Evolutionary conservation across 2,113 vertebrate species (phyloP).

Genomic region (Caloenas nicobarica): DNA sequence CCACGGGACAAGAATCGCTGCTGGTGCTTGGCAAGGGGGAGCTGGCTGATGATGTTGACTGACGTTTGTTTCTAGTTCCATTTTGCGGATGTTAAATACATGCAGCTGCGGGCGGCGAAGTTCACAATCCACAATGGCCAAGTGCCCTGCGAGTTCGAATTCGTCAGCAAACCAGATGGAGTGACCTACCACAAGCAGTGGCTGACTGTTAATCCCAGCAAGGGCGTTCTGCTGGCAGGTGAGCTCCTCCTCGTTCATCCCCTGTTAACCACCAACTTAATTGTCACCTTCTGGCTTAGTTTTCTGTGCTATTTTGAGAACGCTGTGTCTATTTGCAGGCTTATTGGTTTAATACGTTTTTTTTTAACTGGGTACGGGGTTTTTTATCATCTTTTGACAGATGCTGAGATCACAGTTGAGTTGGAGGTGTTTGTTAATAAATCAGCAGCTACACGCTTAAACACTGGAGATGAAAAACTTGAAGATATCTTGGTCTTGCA

Average conservation of each 20-base stretch:
- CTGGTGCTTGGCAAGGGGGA: background rate
- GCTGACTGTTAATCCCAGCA: constrained; percentile 87
- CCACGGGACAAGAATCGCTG: background rate
- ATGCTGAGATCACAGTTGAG: constrained; percentile 82
- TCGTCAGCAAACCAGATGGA: constrained; percentile 93
- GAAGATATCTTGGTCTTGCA: constrained; percentile 97
- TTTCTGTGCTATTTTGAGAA: background rate
- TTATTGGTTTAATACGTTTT: background rate
- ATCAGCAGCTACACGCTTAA: constrained; percentile 86
- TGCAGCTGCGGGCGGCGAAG: constrained; percentile 86
- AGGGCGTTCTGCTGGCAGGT: constrained; percentile 93
- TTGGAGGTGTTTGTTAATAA: constrained; percentile 95
- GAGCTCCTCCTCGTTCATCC: background rate
- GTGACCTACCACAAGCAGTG: constrained; percentile 88
- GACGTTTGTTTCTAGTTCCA: constrained; percentile 78
- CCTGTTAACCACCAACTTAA: background rate
- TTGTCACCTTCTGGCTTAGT: background rate
- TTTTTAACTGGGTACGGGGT: background rate
- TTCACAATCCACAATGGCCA: constrained; percentile 88
- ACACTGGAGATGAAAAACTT: constrained; percentile 84
- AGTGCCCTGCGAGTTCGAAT: constrained; percentile 95
- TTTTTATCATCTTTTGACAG: constrained; percentile 69
- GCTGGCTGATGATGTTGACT: background rate
- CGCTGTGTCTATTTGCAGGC: background rate
- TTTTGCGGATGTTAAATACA: constrained; percentile 92